Evolutionary conservation across 2,888 invertebrate genomes (phyloP).

Genomic region (Acanthococcus lagerstroemiae): DNA sequence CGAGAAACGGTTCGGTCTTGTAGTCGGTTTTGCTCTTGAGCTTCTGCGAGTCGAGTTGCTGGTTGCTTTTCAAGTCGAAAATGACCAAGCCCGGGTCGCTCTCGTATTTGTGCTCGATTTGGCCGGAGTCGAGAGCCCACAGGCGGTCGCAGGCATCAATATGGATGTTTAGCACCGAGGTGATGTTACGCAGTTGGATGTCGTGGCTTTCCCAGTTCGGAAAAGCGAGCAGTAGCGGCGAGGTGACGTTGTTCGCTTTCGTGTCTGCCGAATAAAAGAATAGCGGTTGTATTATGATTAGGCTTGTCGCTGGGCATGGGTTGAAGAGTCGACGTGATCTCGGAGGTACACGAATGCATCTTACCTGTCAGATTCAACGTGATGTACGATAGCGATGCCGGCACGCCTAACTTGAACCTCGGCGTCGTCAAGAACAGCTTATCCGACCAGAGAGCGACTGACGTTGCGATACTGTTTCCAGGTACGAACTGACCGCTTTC

Average conservation of each 20-base stretch:
- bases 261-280: slow-evolving; percentile 7
- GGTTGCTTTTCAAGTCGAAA: slow-evolving; percentile 64
- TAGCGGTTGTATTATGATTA: too few species aligned
- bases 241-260: slow-evolving; percentile 42
- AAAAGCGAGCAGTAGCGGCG: slow-evolving; percentile 62
- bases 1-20: slow-evolving; percentile 65
- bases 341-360: too few species aligned
- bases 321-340: too few species aligned
- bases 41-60: slow-evolving; percentile 55
- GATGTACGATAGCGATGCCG: slow-evolving; percentile 38
- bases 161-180: slow-evolving; percentile 56
- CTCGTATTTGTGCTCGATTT: slow-evolving; percentile 54
- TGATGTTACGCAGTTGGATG: slow-evolving; percentile 44
- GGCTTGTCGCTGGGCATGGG: too few species aligned
- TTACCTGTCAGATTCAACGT: slow-evolving; percentile 32
- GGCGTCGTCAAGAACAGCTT: slow-evolving; percentile 38
- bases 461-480: slow-evolving; percentile 36
- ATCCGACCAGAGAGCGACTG: slow-evolving; percentile 37
- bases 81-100: slow-evolving; percentile 56
- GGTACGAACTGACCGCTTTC: slow-evolving; percentile 33
- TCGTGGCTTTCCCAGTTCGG: slow-evolving; percentile 67
- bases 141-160: slow-evolving; percentile 64
- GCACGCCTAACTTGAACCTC: slow-evolving; percentile 37
- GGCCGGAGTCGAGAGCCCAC: slow-evolving; percentile 72
- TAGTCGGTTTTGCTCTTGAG: slow-evolving; percentile 56